Evolutionary conservation across 1,140 invertebrate species (phyloP), one percentile per base, ranked within the genome.

Genomic region (Pachyrhynchus sulphureomaculatus): DNA sequence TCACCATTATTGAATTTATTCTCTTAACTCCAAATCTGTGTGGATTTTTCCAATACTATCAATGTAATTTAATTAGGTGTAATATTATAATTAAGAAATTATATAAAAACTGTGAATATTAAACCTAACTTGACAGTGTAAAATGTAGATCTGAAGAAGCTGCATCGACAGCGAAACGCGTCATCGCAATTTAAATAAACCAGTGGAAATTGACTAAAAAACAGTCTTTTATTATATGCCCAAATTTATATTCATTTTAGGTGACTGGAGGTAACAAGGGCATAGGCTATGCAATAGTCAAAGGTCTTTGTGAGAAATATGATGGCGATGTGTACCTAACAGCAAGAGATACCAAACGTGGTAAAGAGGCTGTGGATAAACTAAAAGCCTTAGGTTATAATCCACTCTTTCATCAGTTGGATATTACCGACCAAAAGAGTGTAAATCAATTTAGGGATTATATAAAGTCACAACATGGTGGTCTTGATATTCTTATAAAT

Each of bases 401-500:
- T 20, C 81, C 84, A 2, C 69, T 76, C n/a, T 87, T 82, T 69
- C 82, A 86, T 70, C 80, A 86, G 67, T 71, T 89, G 26, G 86
- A 89, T 65, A 83, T 89, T 53, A 77, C 76, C 52, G 74, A 82
- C 67, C 56, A 73, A 41, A n/a, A 75, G 10, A 87, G 83, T 68
- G 79, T 86, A 32, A 68, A 79, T 6, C 73, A 65, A 23, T 79
- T 88, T 29, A 68, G 72, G 10, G 75, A 82, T 17, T 80, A 78
- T 70, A 67, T 95, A 0, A 78, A 84, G 68, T 69, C 81, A 21
- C 83, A 81, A 18, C 82, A 93, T 75, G 85, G 83, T 10, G 88
- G 90, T 0, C 73, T 95, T 1, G 91, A 95, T 80, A 67, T 94
- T 24, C 75, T 94, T 10, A 82, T 95, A 0, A 93, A 93, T 71